Evolutionary conservation across 2,888 invertebrate species (phyloP), one percentile per base, ranked within the genome.

Genomic region (Oxystoma pomonae): DNA sequence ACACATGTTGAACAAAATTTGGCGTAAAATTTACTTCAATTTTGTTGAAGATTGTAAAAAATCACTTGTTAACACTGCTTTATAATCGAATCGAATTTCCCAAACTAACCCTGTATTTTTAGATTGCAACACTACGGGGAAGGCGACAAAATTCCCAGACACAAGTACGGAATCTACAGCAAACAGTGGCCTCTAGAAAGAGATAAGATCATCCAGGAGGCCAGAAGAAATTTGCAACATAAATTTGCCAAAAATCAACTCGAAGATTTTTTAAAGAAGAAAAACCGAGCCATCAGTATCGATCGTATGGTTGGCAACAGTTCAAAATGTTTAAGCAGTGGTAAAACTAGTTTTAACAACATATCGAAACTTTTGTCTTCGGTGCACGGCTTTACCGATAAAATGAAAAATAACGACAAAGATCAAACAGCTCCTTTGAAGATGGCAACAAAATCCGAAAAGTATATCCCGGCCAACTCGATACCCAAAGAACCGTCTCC

Each of bases 81-180:
- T n/a, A n/a, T n/a, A n/a, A n/a, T n/a, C n/a, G n/a, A n/a, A n/a
- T n/a, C n/a, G n/a, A n/a, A n/a, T n/a, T n/a, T n/a, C n/a, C n/a
- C n/a, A n/a, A n/a, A n/a, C n/a, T n/a, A n/a, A n/a, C n/a, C n/a
- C n/a, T n/a, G n/a, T 57, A 57, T 55, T 59, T 61, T 21, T 49
- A 72, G 72, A 58, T 57, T 78, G 20, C 73, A 78, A 56, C 76
- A 81, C 69, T 81, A 76, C 67, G 81, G 81, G 0, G 77, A 82
- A 50, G 75, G 74, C 0, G 78, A 82, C 59, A 76, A 77, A 64
- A 78, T 83, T 52, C 77, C 81, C 1, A 77, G 75, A 35, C 82
- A 83, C 68, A 80, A 78, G 67, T 78, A 78, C 62, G 84, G 84
- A 16, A 81, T 84, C 57, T 84, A 84, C 70, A 81, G 81, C 65